Evolutionary conservation across 2,113 vertebrate genomes (phyloP), one percentile per base, ranked within the genome.

Genomic region (Climacteris rufus): DNA sequence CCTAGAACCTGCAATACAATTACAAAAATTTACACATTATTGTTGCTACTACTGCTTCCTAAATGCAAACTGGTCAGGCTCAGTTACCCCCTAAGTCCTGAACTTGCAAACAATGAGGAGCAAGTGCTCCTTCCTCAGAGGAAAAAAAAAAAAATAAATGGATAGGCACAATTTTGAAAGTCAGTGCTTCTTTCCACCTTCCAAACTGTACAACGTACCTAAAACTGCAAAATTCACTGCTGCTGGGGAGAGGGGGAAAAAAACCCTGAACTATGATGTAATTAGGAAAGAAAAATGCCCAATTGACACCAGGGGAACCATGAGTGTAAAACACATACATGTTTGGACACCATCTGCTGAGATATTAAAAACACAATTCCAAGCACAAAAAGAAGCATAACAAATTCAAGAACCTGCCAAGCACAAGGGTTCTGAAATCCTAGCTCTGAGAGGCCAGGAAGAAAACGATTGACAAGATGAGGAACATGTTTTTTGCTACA

Each of bases 341-440:
- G 54, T 94, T 94, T 91, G 90, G 81, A 88, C 44, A 50, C 97
- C 93, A 82, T 97, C 97, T 98, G 95, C 94, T 95, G 96, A 79
- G 79, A 81, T 83, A 97, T 95, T 94, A 95, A 97, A 98, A 96
- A 96, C 82, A 89, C 68, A 95, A 70, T 96, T 95, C 52, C 65
- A 94, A 92, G 72, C 95, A 97, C 91, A 96, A 84, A 94, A 81
- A 72, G 76, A 95, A 97, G 66, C 91, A 93, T 47, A 94, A 90
- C 66, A 94, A 97, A 96, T 95, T 89, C 92, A 90, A 86, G 77
- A 96, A 83, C 75, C 81, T 78, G 95, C 71, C 47, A 25, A 96
- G 77, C 60, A 90, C 79, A 65, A 96, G 78, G 60, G 37, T 57
- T 86, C 81, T 94, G 66, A 94, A 95, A 94, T 68, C 70, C 22